Percentiles rank a stretch among this genome's conserved stretches.
Conservation (phyloP, 2,113 vertebrate genomes). For the Peucedramus taeniatus region DNA sequence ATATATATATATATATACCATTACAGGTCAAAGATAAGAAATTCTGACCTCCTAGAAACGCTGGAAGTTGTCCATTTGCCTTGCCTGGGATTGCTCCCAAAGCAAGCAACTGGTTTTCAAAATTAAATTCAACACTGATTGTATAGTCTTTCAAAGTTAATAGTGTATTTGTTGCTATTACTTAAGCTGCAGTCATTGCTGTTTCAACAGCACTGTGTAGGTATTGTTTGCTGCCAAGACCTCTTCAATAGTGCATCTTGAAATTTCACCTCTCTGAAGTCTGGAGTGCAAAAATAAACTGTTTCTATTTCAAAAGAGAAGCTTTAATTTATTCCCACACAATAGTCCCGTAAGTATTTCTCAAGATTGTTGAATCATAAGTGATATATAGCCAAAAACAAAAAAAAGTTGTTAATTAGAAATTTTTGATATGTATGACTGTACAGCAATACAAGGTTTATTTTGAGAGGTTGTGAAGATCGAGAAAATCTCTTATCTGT, state of each 20-base stretch:
- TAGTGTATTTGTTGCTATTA: not conserved
- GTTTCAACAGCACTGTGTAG: not conserved
- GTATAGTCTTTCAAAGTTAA: not conserved
- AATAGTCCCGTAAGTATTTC: not conserved
- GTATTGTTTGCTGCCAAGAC: not conserved
- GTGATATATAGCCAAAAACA: not conserved
- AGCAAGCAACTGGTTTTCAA: not conserved
- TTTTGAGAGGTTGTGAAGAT: not conserved
- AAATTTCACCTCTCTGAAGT: not conserved
- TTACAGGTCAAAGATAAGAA: not conserved
- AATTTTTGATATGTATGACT: not conserved
- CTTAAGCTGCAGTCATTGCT: not conserved
- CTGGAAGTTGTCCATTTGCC: not conserved
- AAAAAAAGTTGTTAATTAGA: not conserved
- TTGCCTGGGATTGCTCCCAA: not conserved
- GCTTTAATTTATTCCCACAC: not conserved
- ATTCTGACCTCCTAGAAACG: not conserved
- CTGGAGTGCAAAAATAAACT: not conserved
- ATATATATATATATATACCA: accelerated
- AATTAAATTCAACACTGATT: not conserved
- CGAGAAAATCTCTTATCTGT: not conserved
- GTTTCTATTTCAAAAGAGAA: not conserved
- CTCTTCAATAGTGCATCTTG: not conserved
- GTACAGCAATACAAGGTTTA: not conserved
- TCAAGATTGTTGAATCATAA: not conserved